These are phyloP conservation scores for Biston betularia DNA, from an alignment of 2,888 invertebrate genomes.

Conservation along the genomic window DNA sequence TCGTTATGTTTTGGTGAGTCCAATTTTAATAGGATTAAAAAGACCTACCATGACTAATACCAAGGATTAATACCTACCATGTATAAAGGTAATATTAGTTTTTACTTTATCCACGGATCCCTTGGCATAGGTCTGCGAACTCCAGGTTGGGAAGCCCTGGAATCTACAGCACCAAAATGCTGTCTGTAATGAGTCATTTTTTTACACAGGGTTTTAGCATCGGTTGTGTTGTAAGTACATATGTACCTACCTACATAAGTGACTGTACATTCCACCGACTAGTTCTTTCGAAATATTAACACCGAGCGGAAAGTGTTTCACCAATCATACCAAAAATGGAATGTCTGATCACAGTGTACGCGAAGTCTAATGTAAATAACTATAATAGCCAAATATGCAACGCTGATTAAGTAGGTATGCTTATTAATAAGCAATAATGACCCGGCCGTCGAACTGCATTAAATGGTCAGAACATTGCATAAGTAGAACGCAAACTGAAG, in stretches of 20 bases:
- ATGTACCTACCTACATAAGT: not conserved
- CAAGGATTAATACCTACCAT: no score
- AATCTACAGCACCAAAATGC: no score
- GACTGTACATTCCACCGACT: constrained; percentile 9
- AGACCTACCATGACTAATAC: no score
- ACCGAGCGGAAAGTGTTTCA: constrained; percentile 8
- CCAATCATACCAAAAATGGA: constrained; percentile 20
- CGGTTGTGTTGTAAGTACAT: not conserved
- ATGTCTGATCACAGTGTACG: constrained; percentile 5
- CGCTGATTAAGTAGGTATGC: constrained; percentile 32
- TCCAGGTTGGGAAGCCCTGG: no score
- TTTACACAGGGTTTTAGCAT: not conserved
- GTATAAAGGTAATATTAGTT: no score
- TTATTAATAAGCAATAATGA: constrained; percentile 48
- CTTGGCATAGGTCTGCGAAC: no score
- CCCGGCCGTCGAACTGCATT: constrained; percentile 78
- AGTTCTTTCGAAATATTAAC: constrained; percentile 8
- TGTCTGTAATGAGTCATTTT: no score
- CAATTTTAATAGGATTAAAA: no score
- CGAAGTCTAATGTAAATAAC: constrained; percentile 10
- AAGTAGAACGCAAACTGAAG: constrained; percentile 83
- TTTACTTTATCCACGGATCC: no score
- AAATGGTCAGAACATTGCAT: constrained; percentile 76
- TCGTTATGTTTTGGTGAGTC: no score
- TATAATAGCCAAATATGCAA: constrained; percentile 26